A percentile compares a stretch with the other conserved stretches of the same genome.
These are phyloP conservation scores for Varecia variegata DNA, from an alignment of 2,797 vertebrate genomes.

Conservation along the genomic window DNA sequence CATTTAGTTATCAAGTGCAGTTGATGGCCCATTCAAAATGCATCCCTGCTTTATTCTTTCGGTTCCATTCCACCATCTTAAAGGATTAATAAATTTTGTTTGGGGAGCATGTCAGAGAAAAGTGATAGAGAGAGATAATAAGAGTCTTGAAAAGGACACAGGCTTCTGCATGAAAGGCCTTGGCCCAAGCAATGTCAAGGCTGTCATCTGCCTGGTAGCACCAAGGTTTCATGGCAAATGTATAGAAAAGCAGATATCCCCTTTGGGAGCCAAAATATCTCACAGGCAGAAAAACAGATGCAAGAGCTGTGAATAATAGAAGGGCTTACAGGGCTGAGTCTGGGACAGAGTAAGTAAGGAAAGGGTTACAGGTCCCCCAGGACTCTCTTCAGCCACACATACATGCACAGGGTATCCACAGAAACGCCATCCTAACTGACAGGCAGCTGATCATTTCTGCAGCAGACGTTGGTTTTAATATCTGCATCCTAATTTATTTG, in stretches of 20 bases:
- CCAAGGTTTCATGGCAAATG: background rate
- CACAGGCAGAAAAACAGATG: background rate
- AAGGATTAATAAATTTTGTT: background rate
- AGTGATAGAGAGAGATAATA: background rate
- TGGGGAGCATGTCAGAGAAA: background rate
- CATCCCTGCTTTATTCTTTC: background rate
- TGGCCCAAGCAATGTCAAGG: background rate
- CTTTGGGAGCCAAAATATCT: background rate
- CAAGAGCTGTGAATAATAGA: background rate
- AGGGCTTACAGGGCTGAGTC: background rate
- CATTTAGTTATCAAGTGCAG: background rate
- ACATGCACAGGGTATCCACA: background rate
- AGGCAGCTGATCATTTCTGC: slow-evolving; percentile 56
- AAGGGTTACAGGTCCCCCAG: slow-evolving; percentile 46
- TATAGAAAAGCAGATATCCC: background rate
- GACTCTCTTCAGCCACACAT: background rate
- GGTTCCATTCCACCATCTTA: background rate
- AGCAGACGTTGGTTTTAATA: slow-evolving; percentile 60
- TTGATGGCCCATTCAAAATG: background rate
- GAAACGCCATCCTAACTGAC: background rate
- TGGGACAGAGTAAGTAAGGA: slow-evolving; percentile 32
- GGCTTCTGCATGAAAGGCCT: slow-evolving; percentile 5
- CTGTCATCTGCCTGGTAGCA: slow-evolving; percentile 34
- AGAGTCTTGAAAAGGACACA: background rate
- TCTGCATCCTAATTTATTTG: slow-evolving; percentile 73